These are phyloP conservation scores for Chinchilla lanigera DNA, from an alignment of 2,113 vertebrate species.

Conservation along the genomic window DNA sequence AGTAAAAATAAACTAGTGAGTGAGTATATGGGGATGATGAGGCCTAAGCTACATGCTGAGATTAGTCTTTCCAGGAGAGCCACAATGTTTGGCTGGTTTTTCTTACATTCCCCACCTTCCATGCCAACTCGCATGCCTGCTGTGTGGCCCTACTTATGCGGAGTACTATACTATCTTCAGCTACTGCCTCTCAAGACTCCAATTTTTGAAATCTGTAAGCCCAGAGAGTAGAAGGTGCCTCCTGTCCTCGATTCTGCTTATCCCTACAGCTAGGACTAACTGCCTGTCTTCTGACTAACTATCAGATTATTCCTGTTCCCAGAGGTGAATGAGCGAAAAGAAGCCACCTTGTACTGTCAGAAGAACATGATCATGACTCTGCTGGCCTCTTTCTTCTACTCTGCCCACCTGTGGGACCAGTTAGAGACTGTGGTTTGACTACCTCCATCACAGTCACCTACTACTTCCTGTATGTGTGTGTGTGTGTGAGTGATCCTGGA, in stretches of 20 bases:
- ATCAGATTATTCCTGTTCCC: conserved; percentile 87
- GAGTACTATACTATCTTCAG: conserved; percentile 85
- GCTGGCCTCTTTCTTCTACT: conserved; percentile 93
- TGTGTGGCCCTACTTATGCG: conserved; percentile 87
- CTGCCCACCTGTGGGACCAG: conserved; percentile 91
- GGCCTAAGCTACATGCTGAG: neutral
- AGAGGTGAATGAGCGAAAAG: conserved; percentile 63
- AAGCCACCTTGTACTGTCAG: conserved; percentile 86
- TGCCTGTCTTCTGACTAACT: neutral
- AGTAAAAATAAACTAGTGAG: neutral
- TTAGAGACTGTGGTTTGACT: conserved; percentile 92
- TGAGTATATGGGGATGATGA: neutral
- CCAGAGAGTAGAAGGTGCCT: neutral
- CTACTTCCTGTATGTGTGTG: conserved; percentile 91
- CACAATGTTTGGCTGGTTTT: neutral
- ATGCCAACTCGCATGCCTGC: conserved; percentile 88
- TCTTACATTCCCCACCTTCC: conserved; percentile 86
- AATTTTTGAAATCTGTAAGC: conserved; percentile 75
- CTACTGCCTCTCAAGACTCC: conserved; percentile 91
- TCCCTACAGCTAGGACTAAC: neutral
- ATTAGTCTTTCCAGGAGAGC: neutral
- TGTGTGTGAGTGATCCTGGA: conserved; percentile 80
- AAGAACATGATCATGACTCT: conserved; percentile 89
- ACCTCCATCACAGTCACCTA: conserved; percentile 95
- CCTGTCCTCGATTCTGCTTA: neutral